Base-by-base conservation (phyloP, 1,140 invertebrate genomes). In the Drosophila truncata region DNA sequence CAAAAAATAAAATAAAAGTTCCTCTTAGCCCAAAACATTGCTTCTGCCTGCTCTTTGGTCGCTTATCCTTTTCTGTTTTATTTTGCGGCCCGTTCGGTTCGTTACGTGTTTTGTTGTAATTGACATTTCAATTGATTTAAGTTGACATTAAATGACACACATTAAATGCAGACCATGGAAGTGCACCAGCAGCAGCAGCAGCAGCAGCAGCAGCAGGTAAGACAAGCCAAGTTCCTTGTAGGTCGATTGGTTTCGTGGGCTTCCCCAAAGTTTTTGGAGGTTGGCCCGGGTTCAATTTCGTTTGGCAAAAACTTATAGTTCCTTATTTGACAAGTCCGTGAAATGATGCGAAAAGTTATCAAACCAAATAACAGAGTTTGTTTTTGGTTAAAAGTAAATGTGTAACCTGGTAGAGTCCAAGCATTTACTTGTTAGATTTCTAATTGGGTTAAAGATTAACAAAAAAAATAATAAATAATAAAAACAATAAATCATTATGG, bases 81-180 rank as follows among this genome's bases (percentile, higher is more conserved):
- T 18, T 73, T 72, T 57, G 37, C 11, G 49, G 60, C 23, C 59
- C 73, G 77, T 49, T 55, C 69, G 39, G 49, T 75, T 76, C 64
- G 63, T 74, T 73, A 78, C 60, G 72, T 84, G 82, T 86, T 81
- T 86, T 78, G 61, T 70, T 81, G 82, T 85, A 81, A 86, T 81
- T 85, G 82, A 78, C 78, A 84, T 81, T 85, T 86, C 82, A 85
- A 85, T 85, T 85, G 82, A 85, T 85, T 85, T 85, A 78, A 85
- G 82, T 86, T 85, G 82, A 86, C 82, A 85, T 86, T 81, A 81
- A 81, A 66, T 60, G 78, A 60, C 72, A 77, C 64, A 80, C 54
- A 80, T 59, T 72, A 77, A 71, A 76, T 71, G 42, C 76, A 79
- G 52, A 59, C 55, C 49, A 33, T 44, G 39, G 39, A 47, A 52